These are phyloP conservation scores for Vollenhovia emeryi DNA, from an alignment of 1,140 invertebrate genomes.

Conservation along the genomic window DNA sequence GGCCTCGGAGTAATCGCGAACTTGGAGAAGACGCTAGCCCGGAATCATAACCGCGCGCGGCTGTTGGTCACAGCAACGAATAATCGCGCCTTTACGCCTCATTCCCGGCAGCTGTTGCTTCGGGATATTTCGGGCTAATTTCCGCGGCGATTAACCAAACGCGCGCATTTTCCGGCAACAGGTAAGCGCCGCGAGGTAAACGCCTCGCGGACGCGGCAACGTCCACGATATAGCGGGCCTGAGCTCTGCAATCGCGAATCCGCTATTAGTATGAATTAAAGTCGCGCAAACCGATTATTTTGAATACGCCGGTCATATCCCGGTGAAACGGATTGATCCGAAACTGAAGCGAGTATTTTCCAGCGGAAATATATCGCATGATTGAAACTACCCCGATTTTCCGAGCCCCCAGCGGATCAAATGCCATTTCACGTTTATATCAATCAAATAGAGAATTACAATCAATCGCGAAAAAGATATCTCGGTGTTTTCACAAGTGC, in stretches of 20 bases:
- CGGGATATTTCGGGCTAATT: conserved; percentile 46
- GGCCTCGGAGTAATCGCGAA: conserved; percentile 30
- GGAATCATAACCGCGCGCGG: conserved; percentile 19
- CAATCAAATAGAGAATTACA: conserved; percentile 24
- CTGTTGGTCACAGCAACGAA: conserved; percentile 36
- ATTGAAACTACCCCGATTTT: conserved; percentile 23
- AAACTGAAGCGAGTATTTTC: conserved; percentile 33
- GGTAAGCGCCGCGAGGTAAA: conserved; percentile 44
- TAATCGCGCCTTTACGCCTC: conserved; percentile 44
- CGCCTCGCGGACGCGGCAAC: conserved; percentile 1
- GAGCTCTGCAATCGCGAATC: conserved; percentile 13
- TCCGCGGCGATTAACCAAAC: conserved; percentile 15
- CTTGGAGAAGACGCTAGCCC: not conserved
- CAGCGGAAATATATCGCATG: conserved; percentile 25
- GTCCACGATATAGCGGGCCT: conserved; percentile 1
- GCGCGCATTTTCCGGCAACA: conserved; percentile 49
- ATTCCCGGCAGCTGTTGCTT: conserved; percentile 39
- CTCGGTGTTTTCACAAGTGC: not conserved
- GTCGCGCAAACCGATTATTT: conserved; percentile 53
- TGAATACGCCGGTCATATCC: not conserved
- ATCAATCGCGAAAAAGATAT: conserved; percentile 35
- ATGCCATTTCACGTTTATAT: conserved; percentile 45
- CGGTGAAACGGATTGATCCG: conserved; percentile 19
- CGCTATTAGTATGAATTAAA: conserved; percentile 51
- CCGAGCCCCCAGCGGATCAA: conserved; percentile 4